Conservation (phyloP, 2,888 invertebrate genomes). For the Cephus pulcher region DNA sequence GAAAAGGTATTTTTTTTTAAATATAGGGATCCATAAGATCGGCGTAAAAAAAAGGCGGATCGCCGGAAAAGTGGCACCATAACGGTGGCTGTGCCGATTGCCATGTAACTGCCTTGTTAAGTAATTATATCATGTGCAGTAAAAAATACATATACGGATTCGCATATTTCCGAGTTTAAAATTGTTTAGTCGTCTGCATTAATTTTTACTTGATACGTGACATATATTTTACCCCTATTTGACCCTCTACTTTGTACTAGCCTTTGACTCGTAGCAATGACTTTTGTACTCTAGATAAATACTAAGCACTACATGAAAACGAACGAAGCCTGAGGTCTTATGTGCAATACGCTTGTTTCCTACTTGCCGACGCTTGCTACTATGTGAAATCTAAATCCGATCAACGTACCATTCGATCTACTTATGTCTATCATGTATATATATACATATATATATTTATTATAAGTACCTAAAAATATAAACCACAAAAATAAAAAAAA, state of each 20-base stretch:
- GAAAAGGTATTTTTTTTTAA: background rate
- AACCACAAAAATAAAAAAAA: background rate
- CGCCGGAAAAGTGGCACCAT: background rate
- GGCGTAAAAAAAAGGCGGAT: background rate
- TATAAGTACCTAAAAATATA: too few relatives aligned
- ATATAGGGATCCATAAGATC: background rate
- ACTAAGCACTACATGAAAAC: background rate
- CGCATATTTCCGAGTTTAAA: background rate
- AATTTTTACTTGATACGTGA: background rate
- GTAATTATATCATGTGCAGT: constrained; percentile 8
- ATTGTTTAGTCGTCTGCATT: background rate
- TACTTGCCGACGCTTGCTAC: background rate
- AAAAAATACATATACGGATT: background rate
- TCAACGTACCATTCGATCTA: background rate
- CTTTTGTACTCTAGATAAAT: background rate
- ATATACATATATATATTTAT: too few relatives aligned
- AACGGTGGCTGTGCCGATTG: background rate
- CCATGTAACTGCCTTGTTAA: constrained; percentile 11
- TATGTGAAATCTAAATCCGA: background rate
- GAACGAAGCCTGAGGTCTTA: too few relatives aligned
- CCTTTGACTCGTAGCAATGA: background rate
- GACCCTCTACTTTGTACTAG: background rate
- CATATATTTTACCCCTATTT: background rate
- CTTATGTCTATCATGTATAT: background rate
- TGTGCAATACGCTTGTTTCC: too few relatives aligned